Evolutionary conservation across 2,113 vertebrate genomes (phyloP).

Genomic region (Morone chrysops): DNA sequence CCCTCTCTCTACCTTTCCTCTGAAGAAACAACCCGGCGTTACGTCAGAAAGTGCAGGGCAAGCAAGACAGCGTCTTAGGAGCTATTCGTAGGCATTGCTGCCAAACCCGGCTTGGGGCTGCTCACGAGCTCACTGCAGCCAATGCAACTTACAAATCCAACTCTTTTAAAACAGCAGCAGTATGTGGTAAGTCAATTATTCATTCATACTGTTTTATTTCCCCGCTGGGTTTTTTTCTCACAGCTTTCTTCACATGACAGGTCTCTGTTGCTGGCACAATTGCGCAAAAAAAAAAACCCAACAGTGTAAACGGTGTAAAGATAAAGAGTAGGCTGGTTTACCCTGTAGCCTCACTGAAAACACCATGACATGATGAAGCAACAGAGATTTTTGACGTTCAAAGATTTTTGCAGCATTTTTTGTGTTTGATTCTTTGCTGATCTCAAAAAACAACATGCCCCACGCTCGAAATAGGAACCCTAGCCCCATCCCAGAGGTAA

Average conservation of each 20-base stretch:
- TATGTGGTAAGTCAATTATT: slow-evolving; percentile 80
- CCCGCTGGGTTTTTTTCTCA: slow-evolving; percentile 59
- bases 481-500: slow-evolving; percentile 86
- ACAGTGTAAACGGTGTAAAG: slow-evolving; percentile 56
- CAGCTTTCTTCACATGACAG: slow-evolving; percentile 78
- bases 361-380: slow-evolving; percentile 79
- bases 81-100: slow-evolving; percentile 82
- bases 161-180: slow-evolving; percentile 72
- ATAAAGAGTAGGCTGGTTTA: slow-evolving; percentile 60
- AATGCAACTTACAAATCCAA: slow-evolving; percentile 75
- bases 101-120: slow-evolving; percentile 81
- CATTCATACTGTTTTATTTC: slow-evolving; percentile 62
- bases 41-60: slow-evolving; percentile 87
- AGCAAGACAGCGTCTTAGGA: slow-evolving; percentile 82
- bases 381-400: slow-evolving; percentile 64
- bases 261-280: slow-evolving; percentile 75
- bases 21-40: slow-evolving; percentile 80
- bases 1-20: slow-evolving; percentile 79
- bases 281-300: slow-evolving; percentile 71
- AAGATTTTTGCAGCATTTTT: slow-evolving; percentile 73
- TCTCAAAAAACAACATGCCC: slow-evolving; percentile 84
- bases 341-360: slow-evolving; percentile 53
- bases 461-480: slow-evolving; percentile 87
- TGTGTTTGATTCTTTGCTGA: slow-evolving; percentile 70
- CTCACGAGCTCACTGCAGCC: slow-evolving; percentile 77